Conservation (phyloP, 2,888 invertebrate species). For the Crepidodera aurea region DNA sequence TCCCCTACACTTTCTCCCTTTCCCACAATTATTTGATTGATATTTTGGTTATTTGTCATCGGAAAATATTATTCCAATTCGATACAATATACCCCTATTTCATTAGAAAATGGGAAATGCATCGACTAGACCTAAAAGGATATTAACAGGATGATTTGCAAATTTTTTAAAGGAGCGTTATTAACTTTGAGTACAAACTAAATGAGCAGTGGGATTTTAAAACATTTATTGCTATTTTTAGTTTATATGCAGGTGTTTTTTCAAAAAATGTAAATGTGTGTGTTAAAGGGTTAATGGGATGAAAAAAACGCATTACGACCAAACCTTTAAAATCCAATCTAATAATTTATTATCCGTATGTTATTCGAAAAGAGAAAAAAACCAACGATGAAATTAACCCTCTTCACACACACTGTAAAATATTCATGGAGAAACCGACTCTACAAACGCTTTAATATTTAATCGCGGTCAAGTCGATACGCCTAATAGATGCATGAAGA, state of each 20-base stretch:
- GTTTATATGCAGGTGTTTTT: too few species aligned
- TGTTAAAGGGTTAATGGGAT: too few species aligned
- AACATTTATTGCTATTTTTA: too few species aligned
- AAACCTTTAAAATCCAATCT: background rate
- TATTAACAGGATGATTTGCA: background rate
- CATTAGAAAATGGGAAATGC: background rate
- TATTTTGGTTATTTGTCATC: conserved; percentile 52
- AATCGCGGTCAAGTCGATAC: conserved; percentile 29
- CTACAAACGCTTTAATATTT: conserved; percentile 32
- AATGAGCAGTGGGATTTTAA: too few species aligned
- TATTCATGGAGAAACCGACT: conserved; percentile 26
- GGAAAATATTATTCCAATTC: conserved; percentile 46
- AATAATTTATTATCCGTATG: background rate
- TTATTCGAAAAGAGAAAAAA: background rate
- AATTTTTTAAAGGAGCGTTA: background rate
- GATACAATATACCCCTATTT: too few species aligned
- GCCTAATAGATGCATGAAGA: conserved; percentile 29
- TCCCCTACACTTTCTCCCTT: conserved; percentile 40
- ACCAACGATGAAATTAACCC: conserved; percentile 16
- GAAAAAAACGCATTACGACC: too few species aligned
- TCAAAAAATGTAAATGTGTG: too few species aligned
- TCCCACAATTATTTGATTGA: conserved; percentile 48
- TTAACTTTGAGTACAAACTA: too few species aligned
- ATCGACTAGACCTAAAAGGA: background rate
- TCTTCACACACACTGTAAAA: conserved; percentile 27